These are phyloP conservation scores for Zoanthus gigantus DNA, from an alignment of 92 coral and sea anemone species.

Conservation along the genomic window DNA sequence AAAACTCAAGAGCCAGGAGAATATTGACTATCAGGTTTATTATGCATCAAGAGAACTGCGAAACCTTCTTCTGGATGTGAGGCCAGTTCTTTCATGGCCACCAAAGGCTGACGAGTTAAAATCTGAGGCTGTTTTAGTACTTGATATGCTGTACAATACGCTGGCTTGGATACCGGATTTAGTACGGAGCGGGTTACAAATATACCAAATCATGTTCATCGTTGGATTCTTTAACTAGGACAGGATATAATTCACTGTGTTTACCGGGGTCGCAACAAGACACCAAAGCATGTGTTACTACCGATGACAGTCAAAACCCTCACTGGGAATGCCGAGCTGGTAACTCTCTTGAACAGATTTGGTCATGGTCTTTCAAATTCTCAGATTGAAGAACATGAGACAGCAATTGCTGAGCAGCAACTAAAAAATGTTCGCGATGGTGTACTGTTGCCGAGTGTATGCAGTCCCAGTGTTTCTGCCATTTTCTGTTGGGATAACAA, in stretches of 20 bases:
- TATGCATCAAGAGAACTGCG: conserved; percentile 65
- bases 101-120: conserved; percentile 67
- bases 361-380: conserved; percentile 71
- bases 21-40: conserved; percentile 57
- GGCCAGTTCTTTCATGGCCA: conserved; percentile 67
- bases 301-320: conserved; percentile 74
- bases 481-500: conserved; percentile 77
- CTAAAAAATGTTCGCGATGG: conserved; percentile 58
- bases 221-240: conserved; percentile 54
- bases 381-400: conserved; percentile 73
- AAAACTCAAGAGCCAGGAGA: conserved; percentile 37
- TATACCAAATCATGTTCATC: conserved; percentile 54
- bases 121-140: conserved; percentile 55
- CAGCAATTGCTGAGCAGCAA: conserved; percentile 66
- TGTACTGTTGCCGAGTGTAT: conserved; percentile 59
- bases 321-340: conserved; percentile 66
- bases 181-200: conserved; percentile 52
- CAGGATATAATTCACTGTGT: conserved; percentile 74
- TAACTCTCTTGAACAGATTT: conserved; percentile 67
- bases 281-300: conserved; percentile 50
- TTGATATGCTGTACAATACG: conserved; percentile 70
- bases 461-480: conserved; percentile 61
- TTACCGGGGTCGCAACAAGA: conserved; percentile 55
- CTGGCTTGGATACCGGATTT: conserved; percentile 66
- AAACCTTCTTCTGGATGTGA: conserved; percentile 55